Evolutionary conservation across 92 coral and sea anemone species (phyloP).

Genomic region (Palythoa grandis): DNA sequence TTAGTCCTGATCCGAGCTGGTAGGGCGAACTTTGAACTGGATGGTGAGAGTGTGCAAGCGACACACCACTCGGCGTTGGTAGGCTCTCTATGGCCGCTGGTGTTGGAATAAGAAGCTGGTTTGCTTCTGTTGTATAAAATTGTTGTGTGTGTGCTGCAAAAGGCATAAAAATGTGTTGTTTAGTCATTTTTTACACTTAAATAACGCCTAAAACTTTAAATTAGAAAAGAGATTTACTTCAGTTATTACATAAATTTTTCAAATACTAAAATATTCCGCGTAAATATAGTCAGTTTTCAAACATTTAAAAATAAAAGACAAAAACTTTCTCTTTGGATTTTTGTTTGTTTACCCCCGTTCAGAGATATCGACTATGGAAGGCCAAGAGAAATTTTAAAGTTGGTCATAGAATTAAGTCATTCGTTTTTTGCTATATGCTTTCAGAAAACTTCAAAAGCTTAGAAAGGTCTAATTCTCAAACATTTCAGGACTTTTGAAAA

Average conservation of each 20-base stretch:
- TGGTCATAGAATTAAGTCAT: background rate
- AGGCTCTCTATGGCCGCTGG: conserved; percentile 74
- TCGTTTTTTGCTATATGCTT: background rate
- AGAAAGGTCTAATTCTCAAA: conserved; percentile 7
- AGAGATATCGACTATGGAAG: too few species aligned
- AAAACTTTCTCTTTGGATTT: too few species aligned
- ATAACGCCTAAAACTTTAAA: background rate
- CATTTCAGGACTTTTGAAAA: background rate
- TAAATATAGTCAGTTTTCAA: too few species aligned
- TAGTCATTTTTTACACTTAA: conserved; percentile 7
- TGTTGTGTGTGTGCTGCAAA: conserved; percentile 69
- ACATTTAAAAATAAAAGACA: background rate
- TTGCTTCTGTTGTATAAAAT: conserved; percentile 75
- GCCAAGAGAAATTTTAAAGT: background rate
- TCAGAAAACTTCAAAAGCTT: conserved; percentile 13
- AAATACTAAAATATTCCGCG: too few species aligned
- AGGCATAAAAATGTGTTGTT: background rate
- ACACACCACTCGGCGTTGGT: conserved; percentile 55
- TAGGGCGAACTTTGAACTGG: conserved; percentile 59
- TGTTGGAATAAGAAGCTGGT: conserved; percentile 70
- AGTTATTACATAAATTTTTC: too few species aligned
- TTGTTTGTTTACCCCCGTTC: too few species aligned
- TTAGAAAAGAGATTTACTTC: background rate
- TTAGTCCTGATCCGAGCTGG: conserved; percentile 62
- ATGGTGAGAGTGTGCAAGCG: conserved; percentile 72